Evolutionary conservation across 92 coral and sea anemone genomes (phyloP), one percentile per base, ranked within the genome.

Genomic region (Actinernus sp.): DNA sequence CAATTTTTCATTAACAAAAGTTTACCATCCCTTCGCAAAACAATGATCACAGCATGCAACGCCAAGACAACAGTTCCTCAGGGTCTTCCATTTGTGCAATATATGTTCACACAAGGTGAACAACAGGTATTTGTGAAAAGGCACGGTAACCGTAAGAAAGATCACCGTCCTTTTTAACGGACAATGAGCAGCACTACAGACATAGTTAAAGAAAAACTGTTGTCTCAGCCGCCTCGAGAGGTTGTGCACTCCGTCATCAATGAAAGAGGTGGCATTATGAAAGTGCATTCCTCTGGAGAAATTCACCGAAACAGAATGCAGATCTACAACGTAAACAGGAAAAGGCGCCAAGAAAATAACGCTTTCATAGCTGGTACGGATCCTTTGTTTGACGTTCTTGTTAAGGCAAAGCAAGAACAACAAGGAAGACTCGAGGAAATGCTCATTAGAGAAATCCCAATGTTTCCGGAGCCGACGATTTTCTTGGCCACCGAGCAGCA

Each of bases 391-490:
- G 66, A 76, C 28, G 75, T 76, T 17, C 19, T 65, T 26, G 53
- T 36, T 0, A 76, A 65, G 66, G 76, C 83, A 29, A 76, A 78
- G 51, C 48, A 50, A 53, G 74, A 36, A 30, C 55, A 74, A 52
- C 69, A 63, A 34, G 55, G 60, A 48, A 41, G n/a, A n/a, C n/a
- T 48, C 12, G 60, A 50, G 18, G 63, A 80, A 34, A 21, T 57
- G 32, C 58, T 80, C 16, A 71, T 80, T 41, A 39, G 87, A 81
- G 80, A 81, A 43, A 39, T 81, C 47, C 69, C 79, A 2, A 21
- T 62, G 49, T 63, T 39, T 24, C 80, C 87, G n/a, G 87, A 80
- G 62, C 74, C 87, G 24, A 55, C n/a, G n/a, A n/a, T n/a, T n/a
- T n/a, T n/a, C n/a, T n/a, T n/a, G n/a, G n/a, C n/a, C n/a, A n/a